Percentiles rank a stretch among this genome's conserved stretches.
Conservation (phyloP, 2,797 vertebrate species). For the Pachyuromys duprasi region DNA sequence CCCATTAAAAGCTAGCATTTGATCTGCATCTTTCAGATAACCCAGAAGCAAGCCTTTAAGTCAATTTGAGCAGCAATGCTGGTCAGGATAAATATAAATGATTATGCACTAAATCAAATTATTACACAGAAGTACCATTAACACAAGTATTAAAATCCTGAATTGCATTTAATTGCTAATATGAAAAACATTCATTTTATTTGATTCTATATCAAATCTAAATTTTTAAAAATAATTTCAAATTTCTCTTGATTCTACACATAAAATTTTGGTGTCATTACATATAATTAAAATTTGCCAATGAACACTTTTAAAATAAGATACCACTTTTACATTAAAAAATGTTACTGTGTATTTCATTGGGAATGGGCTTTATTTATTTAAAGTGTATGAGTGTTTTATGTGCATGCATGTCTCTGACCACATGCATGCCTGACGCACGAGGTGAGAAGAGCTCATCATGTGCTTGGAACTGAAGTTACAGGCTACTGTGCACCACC, state of each 20-base stretch:
- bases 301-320: slow-evolving; percentile 23
- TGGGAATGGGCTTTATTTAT: background rate
- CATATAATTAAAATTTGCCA: background rate
- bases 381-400: background rate
- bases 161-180: slow-evolving; percentile 1
- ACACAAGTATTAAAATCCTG: background rate
- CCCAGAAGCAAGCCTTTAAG: slow-evolving; percentile 19
- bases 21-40: background rate
- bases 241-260: slow-evolving; percentile 23
- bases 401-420: background rate
- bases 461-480: background rate
- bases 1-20: background rate
- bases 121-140: background rate
- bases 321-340: background rate
- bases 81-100: slow-evolving; percentile 18
- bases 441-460: background rate
- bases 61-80: background rate
- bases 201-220: background rate
- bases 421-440: background rate
- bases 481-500: background rate
- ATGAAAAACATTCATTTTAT: slow-evolving; percentile 2
- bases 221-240: slow-evolving; percentile 52
- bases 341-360: background rate
- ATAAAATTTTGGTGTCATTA: slow-evolving; percentile 1
- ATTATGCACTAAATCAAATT: background rate